phyloP scores from a whole-genome alignment of 1,140 invertebrate species.

The Drosophila trapezifrons region DNA sequence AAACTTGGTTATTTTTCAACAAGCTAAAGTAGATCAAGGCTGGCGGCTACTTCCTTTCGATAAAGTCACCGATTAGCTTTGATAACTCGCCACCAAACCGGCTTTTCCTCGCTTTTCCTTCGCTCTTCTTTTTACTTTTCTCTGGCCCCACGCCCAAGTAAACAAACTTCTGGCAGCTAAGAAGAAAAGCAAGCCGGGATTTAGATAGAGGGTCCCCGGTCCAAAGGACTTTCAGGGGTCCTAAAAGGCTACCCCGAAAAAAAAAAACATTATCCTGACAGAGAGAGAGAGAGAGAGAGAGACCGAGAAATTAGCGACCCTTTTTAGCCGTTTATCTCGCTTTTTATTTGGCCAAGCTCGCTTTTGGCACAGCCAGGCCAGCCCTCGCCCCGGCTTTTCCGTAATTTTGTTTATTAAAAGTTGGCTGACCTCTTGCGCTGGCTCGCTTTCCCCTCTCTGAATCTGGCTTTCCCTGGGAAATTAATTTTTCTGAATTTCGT shows the following conservation, averaged over 20 bases:
- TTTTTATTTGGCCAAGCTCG: conserved; percentile 70
- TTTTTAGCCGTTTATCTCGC: conserved; percentile 70
- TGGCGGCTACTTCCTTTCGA: conserved; percentile 1
- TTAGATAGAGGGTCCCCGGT: not conserved
- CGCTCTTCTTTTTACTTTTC: not conserved
- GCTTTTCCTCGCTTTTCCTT: conserved; percentile 8
- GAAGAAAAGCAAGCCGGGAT: not conserved
- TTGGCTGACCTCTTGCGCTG: conserved; percentile 62
- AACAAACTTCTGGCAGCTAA: conserved; percentile 21
- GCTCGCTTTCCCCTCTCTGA: no score
- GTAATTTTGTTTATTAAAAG: conserved; percentile 82
- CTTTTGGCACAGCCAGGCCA: conserved; percentile 30
- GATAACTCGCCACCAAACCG: conserved; percentile 16
- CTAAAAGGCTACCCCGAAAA: conserved; percentile 20
- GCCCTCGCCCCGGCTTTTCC: conserved; percentile 20
- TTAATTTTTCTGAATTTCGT: conserved; percentile 69
- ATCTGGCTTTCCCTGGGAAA: conserved; percentile 29
- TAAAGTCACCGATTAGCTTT: conserved; percentile 33
- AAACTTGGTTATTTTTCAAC: not conserved
- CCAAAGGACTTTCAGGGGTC: conserved; percentile 8
- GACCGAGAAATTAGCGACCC: conserved; percentile 58
- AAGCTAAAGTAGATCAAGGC: conserved; percentile 14
- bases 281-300: not conserved
- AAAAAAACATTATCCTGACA: conserved; percentile 16
- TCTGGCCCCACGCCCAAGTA: conserved; percentile 13